These are phyloP conservation scores for Polypedilum pembai DNA, from an alignment of 1,140 invertebrate species.

Conservation along the genomic window DNA sequence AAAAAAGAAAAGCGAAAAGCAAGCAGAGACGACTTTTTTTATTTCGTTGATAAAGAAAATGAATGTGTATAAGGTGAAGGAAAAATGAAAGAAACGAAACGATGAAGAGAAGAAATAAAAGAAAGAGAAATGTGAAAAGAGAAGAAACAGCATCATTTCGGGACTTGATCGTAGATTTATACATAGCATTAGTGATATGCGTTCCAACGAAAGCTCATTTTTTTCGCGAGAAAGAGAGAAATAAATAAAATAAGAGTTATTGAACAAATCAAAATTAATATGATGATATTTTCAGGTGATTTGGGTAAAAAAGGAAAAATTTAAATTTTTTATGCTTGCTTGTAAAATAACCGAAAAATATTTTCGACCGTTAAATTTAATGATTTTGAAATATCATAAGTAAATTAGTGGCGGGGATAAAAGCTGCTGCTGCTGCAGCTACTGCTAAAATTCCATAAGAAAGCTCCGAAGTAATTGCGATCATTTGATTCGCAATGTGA, in stretches of 20 bases:
- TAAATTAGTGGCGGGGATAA: not conserved
- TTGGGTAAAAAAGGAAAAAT: too few species aligned
- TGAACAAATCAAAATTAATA: too few species aligned
- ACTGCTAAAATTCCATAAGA: not conserved
- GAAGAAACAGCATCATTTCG: constrained; percentile 16
- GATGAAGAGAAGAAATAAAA: not conserved
- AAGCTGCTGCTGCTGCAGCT: not conserved
- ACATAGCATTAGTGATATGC: constrained; percentile 4
- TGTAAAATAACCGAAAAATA: too few species aligned
- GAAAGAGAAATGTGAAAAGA: constrained; percentile 6
- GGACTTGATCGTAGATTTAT: constrained; percentile 16
- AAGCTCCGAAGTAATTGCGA: constrained; percentile 11
- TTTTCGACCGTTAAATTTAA: too few species aligned
- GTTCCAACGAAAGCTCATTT: not conserved
- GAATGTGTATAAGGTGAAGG: constrained; percentile 21
- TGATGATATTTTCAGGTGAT: too few species aligned
- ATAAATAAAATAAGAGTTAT: too few species aligned
- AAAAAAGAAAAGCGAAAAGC: constrained; percentile 23
- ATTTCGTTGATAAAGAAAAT: constrained; percentile 22
- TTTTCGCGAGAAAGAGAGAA: not conserved
- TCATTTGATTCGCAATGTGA: not conserved
- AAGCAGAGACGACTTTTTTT: constrained; percentile 15
- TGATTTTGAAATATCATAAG: too few species aligned
- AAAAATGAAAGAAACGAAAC: constrained; percentile 10
- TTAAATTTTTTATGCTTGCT: too few species aligned